A percentile compares a stretch with the other conserved stretches of the same genome.
Evolutionary conservation across 1,140 invertebrate species (phyloP).

Genomic region (Wiebesia pumilae): DNA sequence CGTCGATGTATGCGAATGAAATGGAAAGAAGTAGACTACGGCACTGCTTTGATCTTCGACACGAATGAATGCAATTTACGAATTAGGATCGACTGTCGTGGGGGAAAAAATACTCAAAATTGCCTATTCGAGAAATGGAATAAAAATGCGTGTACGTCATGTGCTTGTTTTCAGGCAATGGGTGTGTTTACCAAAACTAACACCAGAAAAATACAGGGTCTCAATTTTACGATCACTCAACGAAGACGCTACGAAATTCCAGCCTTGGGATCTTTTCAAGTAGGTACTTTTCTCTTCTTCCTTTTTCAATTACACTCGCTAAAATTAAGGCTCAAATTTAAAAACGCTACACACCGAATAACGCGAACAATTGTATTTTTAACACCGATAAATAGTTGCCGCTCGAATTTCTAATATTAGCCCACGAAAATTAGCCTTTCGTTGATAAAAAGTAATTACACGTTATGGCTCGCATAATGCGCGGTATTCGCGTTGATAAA

Average conservation of each 20-base stretch:
- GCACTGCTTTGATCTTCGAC: neutral
- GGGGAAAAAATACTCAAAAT: too few relatives aligned
- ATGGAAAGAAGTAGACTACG: neutral
- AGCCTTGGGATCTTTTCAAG: slow-evolving; percentile 63
- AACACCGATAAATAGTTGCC: too few relatives aligned
- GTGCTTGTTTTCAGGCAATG: slow-evolving; percentile 57
- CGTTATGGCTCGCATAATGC: neutral
- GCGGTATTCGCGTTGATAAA: neutral
- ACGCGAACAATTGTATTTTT: too few relatives aligned
- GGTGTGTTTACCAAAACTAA: slow-evolving; percentile 65
- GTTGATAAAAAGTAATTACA: too few relatives aligned
- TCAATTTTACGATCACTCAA: slow-evolving; percentile 61
- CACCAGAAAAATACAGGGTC: slow-evolving; percentile 66
- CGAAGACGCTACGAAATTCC: slow-evolving; percentile 58
- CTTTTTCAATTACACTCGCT: too few relatives aligned
- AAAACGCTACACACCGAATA: too few relatives aligned
- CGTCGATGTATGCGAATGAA: neutral
- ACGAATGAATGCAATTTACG: slow-evolving; percentile 9
- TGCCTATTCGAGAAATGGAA: too few relatives aligned
- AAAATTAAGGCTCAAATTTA: too few relatives aligned
- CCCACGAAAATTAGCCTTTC: too few relatives aligned
- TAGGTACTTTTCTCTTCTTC: slow-evolving; percentile 26
- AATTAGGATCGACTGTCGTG: neutral
- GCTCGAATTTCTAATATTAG: too few relatives aligned
- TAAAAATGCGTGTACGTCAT: too few relatives aligned